These are phyloP conservation scores for Pedetes capensis DNA, from an alignment of 2,113 vertebrate genomes.

Conservation along the genomic window DNA sequence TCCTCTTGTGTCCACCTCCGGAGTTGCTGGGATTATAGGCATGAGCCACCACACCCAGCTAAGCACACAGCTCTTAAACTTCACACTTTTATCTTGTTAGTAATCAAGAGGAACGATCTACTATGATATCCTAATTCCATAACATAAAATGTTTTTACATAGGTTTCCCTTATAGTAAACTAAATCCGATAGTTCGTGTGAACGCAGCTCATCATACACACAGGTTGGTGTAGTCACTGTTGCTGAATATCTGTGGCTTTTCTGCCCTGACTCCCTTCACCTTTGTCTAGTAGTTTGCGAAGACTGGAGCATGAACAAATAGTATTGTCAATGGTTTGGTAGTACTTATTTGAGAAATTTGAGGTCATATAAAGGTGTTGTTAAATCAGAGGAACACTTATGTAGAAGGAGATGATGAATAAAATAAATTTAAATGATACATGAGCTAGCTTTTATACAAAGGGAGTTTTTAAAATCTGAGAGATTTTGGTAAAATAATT, in stretches of 20 bases:
- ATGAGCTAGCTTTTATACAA: background rate
- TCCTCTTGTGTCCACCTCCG: too few relatives aligned
- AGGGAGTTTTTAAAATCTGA: background rate
- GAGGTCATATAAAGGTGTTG: background rate
- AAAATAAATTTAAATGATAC: background rate
- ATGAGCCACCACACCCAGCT: too few relatives aligned
- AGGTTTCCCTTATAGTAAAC: background rate
- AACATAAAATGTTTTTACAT: background rate
- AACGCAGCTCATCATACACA: accelerated
- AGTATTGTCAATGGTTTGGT: background rate
- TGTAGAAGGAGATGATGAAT: background rate
- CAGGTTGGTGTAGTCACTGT: background rate
- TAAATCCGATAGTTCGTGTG: background rate
- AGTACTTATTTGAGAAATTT: background rate
- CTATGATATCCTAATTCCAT: background rate
- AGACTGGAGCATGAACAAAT: accelerated
- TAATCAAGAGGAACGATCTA: background rate
- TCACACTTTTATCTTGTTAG: background rate
- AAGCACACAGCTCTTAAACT: background rate
- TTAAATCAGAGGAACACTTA: background rate
- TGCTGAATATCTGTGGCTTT: accelerated
- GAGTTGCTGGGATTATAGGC: too few relatives aligned
- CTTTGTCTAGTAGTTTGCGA: accelerated
- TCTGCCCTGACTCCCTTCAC: background rate
- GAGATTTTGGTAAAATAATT: background rate